These are phyloP conservation scores for Deroplatys truncata DNA, from an alignment of 2,888 invertebrate genomes.

Conservation along the genomic window DNA sequence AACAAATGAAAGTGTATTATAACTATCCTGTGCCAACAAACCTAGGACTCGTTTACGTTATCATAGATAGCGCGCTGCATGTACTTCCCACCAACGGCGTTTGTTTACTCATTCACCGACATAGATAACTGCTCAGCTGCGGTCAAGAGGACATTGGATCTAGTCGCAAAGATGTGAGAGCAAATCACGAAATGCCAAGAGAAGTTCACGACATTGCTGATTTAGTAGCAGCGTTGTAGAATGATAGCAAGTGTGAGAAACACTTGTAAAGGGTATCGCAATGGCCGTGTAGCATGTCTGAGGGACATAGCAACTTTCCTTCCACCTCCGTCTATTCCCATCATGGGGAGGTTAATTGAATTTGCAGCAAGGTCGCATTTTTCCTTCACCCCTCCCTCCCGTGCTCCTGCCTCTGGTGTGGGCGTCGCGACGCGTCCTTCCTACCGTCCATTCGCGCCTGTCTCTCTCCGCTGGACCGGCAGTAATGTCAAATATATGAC, in stretches of 20 bases:
- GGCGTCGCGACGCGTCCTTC: neutral
- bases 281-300: conserved; percentile 13
- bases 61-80: no score
- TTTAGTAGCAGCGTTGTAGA: neutral
- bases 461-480: conserved; percentile 1
- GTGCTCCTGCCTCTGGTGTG: neutral
- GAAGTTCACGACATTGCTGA: neutral
- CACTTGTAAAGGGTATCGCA: neutral
- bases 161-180: neutral
- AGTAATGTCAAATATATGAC: conserved; percentile 12
- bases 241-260: neutral
- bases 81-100: no score
- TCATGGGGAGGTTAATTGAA: conserved; percentile 25
- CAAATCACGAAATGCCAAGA: neutral
- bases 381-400: conserved; percentile 1
- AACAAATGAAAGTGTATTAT: no score
- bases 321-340: neutral
- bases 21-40: no score
- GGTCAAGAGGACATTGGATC: no score
- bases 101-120: no score
- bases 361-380: conserved; percentile 26
- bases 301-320: neutral
- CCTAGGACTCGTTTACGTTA: no score
- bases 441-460: conserved; percentile 13
- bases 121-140: no score